Percentiles rank a stretch among this genome's conserved stretches.
Conservation (phyloP, 2,113 vertebrate genomes). For the Leptocoma aspasia region DNA sequence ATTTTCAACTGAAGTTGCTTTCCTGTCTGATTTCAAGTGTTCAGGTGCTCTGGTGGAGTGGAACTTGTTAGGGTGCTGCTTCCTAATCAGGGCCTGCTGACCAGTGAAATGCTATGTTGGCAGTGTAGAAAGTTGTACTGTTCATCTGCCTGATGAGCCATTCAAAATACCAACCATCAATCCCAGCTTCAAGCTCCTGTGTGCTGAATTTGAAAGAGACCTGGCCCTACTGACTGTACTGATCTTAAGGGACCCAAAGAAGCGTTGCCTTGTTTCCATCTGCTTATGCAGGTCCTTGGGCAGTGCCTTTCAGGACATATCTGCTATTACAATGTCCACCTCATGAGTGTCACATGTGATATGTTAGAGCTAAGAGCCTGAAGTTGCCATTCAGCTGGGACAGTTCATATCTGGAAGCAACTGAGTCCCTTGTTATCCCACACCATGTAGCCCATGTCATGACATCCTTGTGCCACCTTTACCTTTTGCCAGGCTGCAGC, state of each 20-base stretch:
- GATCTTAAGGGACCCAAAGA: not conserved
- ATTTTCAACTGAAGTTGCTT: not conserved
- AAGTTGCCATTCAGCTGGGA: not conserved
- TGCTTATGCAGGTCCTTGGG: not conserved
- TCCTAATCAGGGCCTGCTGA: not conserved
- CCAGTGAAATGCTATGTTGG: not conserved
- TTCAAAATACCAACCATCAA: not conserved
- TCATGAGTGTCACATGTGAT: not conserved
- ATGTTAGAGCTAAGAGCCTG: not conserved
- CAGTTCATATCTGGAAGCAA: not conserved
- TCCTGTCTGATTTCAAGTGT: not conserved
- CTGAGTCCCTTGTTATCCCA: fast-evolving
- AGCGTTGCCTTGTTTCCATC: not conserved
- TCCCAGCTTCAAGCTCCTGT: not conserved
- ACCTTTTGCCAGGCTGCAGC: not conserved
- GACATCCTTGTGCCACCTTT: not conserved
- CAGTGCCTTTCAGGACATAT: not conserved
- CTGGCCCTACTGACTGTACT: not conserved
- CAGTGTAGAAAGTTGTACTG: fast-evolving
- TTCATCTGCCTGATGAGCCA: not conserved
- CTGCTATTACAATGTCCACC: not conserved
- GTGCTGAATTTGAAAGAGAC: not conserved
- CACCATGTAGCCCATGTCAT: not conserved
- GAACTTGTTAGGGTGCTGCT: not conserved
- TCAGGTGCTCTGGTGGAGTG: not conserved